These are phyloP conservation scores for Chlamydotis undulata DNA, from an alignment of 2,113 vertebrate species.

Conservation along the genomic window DNA sequence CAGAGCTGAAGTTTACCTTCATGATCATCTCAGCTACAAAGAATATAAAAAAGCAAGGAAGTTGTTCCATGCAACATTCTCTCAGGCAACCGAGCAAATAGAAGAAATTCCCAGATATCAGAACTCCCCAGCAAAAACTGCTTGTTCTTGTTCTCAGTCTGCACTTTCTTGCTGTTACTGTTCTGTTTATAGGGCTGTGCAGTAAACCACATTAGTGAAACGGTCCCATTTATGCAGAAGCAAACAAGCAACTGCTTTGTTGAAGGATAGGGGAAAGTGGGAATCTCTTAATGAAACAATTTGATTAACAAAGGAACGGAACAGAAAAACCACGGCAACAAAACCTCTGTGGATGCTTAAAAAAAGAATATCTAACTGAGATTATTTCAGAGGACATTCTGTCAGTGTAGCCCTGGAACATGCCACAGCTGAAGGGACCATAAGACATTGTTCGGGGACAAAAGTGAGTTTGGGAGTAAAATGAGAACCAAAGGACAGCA, in stretches of 20 bases:
- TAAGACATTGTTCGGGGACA: background rate
- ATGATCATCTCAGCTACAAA: background rate
- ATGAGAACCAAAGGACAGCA: background rate
- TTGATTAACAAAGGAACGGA: background rate
- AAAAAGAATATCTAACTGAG: background rate
- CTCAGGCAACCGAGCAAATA: background rate
- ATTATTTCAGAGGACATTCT: background rate
- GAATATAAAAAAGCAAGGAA: background rate
- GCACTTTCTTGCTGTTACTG: background rate
- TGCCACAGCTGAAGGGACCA: background rate
- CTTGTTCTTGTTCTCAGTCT: background rate
- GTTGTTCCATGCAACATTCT: background rate
- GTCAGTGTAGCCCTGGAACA: background rate
- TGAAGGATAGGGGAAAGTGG: background rate
- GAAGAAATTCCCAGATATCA: background rate
- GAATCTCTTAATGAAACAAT: background rate
- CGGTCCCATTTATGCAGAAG: background rate
- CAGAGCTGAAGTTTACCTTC: background rate
- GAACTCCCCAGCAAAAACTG: background rate
- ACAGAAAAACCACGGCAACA: background rate
- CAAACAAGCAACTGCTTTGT: background rate
- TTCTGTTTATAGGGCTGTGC: background rate
- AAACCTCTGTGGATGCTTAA: background rate
- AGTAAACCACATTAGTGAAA: background rate
- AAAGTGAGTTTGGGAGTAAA: background rate